phyloP scores from a whole-genome alignment of 2,797 vertebrate species.

The Thalassophryne amazonica region DNA sequence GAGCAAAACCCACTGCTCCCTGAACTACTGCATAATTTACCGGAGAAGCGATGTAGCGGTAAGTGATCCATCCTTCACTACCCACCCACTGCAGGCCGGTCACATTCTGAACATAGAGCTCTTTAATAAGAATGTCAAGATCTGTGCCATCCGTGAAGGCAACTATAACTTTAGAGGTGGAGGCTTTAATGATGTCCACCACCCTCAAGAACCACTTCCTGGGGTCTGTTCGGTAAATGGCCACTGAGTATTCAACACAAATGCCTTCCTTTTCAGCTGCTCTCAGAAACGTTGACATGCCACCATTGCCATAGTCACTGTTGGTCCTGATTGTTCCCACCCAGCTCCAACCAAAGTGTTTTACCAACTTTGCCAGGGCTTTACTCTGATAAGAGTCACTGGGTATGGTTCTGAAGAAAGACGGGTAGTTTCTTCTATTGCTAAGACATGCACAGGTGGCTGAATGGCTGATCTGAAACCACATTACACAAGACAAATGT shows the following conservation, averaged over 20 bases:
- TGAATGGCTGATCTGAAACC: slow-evolving; percentile 80
- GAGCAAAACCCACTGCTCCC: slow-evolving; percentile 77
- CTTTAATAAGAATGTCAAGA: slow-evolving; percentile 77
- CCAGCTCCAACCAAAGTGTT: slow-evolving; percentile 82
- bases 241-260: slow-evolving; percentile 78
- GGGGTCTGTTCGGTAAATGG: slow-evolving; percentile 79
- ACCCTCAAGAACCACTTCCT: slow-evolving; percentile 73
- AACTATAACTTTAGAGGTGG: slow-evolving; percentile 80
- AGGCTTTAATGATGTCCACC: slow-evolving; percentile 74
- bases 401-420: slow-evolving; percentile 81
- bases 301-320: slow-evolving; percentile 78
- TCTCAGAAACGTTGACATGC: slow-evolving; percentile 76
- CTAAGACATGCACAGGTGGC: slow-evolving; percentile 82
- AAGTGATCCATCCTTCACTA: slow-evolving; percentile 82
- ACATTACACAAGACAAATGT: not conserved
- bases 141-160: slow-evolving; percentile 79
- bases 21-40: slow-evolving; percentile 72
- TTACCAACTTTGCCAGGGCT: slow-evolving; percentile 78
- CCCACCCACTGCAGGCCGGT: slow-evolving; percentile 81
- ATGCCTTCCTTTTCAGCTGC: slow-evolving; percentile 73
- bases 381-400: slow-evolving; percentile 78
- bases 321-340: slow-evolving; percentile 77
- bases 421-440: slow-evolving; percentile 75
- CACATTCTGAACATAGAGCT: slow-evolving; percentile 75
- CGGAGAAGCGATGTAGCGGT: slow-evolving; percentile 69